Evolutionary conservation across 2,888 invertebrate species (phyloP).

Genomic region (Thymelicus sylvestris): DNA sequence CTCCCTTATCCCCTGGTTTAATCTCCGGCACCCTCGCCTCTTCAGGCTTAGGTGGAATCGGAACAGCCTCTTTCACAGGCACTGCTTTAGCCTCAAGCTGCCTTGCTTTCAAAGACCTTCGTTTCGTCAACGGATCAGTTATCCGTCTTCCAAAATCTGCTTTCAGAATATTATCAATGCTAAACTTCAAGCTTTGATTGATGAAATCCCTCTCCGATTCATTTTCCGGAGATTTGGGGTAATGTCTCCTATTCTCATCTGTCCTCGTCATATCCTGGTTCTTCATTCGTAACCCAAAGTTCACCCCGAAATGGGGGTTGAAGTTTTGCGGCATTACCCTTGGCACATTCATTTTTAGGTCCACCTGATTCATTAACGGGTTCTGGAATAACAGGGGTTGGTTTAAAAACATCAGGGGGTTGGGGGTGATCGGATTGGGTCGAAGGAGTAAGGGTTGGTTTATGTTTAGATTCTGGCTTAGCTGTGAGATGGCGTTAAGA

Average conservation of each 20-base stretch:
- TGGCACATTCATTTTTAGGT: conserved; percentile 65
- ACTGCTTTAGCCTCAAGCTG: conserved; percentile 62
- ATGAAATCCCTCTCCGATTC: conserved; percentile 73
- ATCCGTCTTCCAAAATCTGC: conserved; percentile 92
- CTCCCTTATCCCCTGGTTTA: conserved; percentile 70
- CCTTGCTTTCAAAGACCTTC: conserved; percentile 74
- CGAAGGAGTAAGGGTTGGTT: conserved; percentile 73
- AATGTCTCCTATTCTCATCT: conserved; percentile 68
- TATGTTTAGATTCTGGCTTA: conserved; percentile 80
- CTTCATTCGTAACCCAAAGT: conserved; percentile 57
- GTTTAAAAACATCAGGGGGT: conserved; percentile 79
- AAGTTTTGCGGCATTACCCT: conserved; percentile 65
- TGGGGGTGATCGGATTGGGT: conserved; percentile 80
- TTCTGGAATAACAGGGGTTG: conserved; percentile 76
- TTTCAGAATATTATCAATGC: conserved; percentile 93
- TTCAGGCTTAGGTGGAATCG: conserved; percentile 57
- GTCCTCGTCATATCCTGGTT: conserved; percentile 55
- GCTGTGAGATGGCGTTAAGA: conserved; percentile 87
- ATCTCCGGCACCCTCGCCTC: conserved; percentile 74
- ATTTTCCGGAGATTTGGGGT: conserved; percentile 70
- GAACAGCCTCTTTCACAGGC: conserved; percentile 61
- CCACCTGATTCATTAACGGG: conserved; percentile 69
- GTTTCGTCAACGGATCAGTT: conserved; percentile 87
- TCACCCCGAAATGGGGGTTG: conserved; percentile 64
- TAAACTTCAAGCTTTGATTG: conserved; percentile 89